A percentile compares a stretch with the other conserved stretches of the same genome.
phyloP scores from a whole-genome alignment of 2,113 vertebrate genomes.

The Danio rerio region GRCz12tu NC_133193.1:51236001-51236500 shows the following conservation, averaged over 20 bases:
- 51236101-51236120: constrained; percentile 49
- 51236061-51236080: constrained; percentile 63
- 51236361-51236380: no score
- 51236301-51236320: no score
- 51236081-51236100: constrained; percentile 62
- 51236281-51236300: no score
- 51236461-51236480: no score
- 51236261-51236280: no score
- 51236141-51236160: constrained; percentile 1
- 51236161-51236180: not conserved
- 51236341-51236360: no score
- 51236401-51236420: no score
- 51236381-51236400: no score
- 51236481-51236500: no score
- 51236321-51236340: no score
- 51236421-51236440: no score
- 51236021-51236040: constrained; percentile 46
- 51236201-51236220: not conserved
- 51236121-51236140: constrained; percentile 62
- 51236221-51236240: not conserved
- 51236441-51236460: no score
- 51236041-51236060: constrained; percentile 59
- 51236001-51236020: not conserved
- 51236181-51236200: not conserved
- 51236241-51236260: not conserved